Conservation (phyloP, 2,888 invertebrate genomes). For the Salpingus planirostris region DNA sequence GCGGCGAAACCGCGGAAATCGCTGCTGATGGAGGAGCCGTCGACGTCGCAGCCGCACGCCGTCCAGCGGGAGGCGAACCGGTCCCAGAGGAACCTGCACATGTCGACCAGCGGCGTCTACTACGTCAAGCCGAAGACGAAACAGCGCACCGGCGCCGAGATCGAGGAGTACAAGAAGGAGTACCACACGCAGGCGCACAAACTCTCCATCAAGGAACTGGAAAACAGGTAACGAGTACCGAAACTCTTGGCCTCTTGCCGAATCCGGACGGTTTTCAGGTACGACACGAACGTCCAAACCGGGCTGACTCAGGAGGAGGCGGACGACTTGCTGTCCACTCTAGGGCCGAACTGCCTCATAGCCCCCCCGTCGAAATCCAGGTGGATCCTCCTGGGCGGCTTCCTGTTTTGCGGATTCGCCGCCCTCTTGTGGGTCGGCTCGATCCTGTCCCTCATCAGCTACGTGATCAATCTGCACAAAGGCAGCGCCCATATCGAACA, state of each 20-base stretch:
- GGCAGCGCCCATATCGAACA: conserved; percentile 11
- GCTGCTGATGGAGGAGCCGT: neutral
- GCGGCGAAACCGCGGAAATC: neutral
- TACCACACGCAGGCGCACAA: conserved; percentile 27
- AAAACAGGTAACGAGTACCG: conserved; percentile 21
- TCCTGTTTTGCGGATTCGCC: conserved; percentile 65
- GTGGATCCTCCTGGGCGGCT: conserved; percentile 54
- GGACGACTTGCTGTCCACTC: conserved; percentile 42
- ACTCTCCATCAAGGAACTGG: conserved; percentile 25
- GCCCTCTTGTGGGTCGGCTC: conserved; percentile 61
- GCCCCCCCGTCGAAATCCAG: conserved; percentile 52
- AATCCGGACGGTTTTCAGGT: conserved; percentile 23
- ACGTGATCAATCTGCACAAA: conserved; percentile 33
- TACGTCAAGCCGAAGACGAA: conserved; percentile 19
- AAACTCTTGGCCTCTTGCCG: neutral
- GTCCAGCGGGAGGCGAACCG: no score
- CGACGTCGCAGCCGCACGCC: no score
- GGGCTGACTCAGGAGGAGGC: conserved; percentile 51
- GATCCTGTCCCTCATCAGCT: conserved; percentile 53
- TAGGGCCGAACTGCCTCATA: conserved; percentile 55
- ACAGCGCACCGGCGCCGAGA: conserved; percentile 16
- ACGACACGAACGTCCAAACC: conserved; percentile 41
- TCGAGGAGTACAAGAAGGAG: conserved; percentile 26
- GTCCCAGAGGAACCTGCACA: no score
- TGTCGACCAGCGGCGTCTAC: conserved; percentile 12